phyloP scores from a whole-genome alignment of 2,888 invertebrate species.

The Nephrotoma flavescens region DNA sequence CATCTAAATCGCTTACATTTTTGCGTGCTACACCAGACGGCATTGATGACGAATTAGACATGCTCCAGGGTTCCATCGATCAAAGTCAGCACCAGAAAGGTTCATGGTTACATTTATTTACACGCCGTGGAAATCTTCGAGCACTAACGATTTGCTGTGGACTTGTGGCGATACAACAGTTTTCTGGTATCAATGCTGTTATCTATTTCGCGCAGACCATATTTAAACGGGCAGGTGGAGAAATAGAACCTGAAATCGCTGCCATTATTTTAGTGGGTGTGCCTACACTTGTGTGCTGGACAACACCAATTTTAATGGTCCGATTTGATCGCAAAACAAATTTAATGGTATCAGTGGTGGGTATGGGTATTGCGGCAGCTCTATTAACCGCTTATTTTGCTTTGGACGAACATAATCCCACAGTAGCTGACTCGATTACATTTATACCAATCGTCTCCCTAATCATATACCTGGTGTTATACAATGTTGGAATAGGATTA shows the following conservation, averaged over 20 bases:
- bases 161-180: background rate
- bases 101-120: background rate
- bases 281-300: background rate
- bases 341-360: background rate
- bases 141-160: background rate
- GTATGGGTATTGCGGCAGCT: background rate
- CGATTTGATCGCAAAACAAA: background rate
- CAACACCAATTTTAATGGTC: background rate
- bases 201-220: background rate
- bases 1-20: background rate
- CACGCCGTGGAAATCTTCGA: background rate
- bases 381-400: background rate
- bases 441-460: constrained; percentile 52
- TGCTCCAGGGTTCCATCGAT: background rate
- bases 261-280: background rate
- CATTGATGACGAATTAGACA: background rate
- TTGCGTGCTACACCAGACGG: background rate
- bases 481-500: constrained; percentile 54
- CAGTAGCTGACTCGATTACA: constrained; percentile 23
- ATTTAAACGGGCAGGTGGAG: background rate
- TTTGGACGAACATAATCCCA: background rate
- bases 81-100: background rate
- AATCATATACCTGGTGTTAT: constrained; percentile 48
- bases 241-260: background rate
- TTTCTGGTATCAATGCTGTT: background rate